Evolutionary conservation across 2,888 invertebrate genomes (phyloP), one percentile per base, ranked within the genome.

Genomic region (Cephonodes hylas): DNA sequence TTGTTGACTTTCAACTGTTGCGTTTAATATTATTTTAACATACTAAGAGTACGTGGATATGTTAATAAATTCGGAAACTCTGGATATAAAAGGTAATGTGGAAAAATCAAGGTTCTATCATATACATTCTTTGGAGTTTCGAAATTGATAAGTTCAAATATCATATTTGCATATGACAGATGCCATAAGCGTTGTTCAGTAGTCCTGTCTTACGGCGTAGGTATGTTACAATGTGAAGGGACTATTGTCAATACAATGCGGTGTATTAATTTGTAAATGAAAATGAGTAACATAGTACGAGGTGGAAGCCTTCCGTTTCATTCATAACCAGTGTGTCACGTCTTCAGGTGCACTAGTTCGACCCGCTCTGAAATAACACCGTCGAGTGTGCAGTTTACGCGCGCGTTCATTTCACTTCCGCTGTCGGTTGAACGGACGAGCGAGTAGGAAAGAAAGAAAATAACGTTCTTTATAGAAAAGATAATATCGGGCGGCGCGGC

Each of bases 361-460:
- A 65, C 64, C 67, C 62, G 69, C 62, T 67, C 67, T 56, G 45
- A 31, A 53, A 60, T 73, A 72, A 66, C 67, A 75, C 73, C 76
- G 71, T 69, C 68, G 70, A 76, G 81, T 80, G 77, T 83, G 83
- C 83, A 85, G 83, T 88, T 87, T 88, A 88, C 86, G 87, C 87
- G 84, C 87, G 88, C 88, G 88, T 89, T 87, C 85, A 82, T 85
- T 89, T 88, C 85, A 90, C 90, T 90, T 91, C 91, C 91, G 89
- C 81, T 81, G 89, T 80, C 88, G 88, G 91, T 89, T 88, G 88
- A 88, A 88, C 89, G 87, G 85, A 85, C 88, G 81, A 75, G 71
- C 76, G 85, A 88, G 85, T 82, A 86, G 84, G 88, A 87, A 88
- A 87, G 88, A 88, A 87, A 90, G 86, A 89, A 88, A 88, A 89